These are phyloP conservation scores for Lagopus leucura DNA, from an alignment of 2,113 vertebrate genomes.

Conservation along the genomic window DNA sequence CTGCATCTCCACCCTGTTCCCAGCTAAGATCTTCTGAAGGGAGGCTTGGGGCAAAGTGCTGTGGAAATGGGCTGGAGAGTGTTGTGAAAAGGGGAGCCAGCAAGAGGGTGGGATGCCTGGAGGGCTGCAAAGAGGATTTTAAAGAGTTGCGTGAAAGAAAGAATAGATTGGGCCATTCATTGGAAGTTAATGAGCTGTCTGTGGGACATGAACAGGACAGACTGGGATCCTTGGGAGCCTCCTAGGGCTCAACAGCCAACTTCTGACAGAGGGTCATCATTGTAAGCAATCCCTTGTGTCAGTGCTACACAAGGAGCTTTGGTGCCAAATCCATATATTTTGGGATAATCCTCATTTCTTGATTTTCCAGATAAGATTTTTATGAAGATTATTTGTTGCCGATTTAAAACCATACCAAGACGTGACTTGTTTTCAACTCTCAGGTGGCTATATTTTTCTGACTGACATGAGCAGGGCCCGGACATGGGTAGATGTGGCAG, in stretches of 20 bases:
- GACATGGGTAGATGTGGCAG: neutral
- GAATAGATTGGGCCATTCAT: neutral
- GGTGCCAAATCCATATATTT: neutral
- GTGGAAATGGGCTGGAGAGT: neutral
- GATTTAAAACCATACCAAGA: neutral
- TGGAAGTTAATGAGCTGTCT: neutral
- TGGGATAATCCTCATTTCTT: neutral
- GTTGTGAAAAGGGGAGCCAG: slow-evolving; percentile 10
- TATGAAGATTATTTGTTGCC: neutral
- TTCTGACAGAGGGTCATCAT: neutral
- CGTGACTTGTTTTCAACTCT: neutral
- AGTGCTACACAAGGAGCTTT: neutral
- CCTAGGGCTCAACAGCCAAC: neutral
- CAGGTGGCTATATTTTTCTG: neutral
- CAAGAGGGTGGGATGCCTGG: neutral
- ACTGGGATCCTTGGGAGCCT: neutral
- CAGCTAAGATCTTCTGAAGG: neutral
- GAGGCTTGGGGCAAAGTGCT: neutral
- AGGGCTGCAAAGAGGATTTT: slow-evolving; percentile 15
- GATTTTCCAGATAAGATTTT: slow-evolving; percentile 30
- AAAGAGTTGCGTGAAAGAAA: slow-evolving; percentile 17
- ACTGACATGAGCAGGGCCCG: neutral
- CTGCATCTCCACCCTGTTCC: neutral
- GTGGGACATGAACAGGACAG: neutral
- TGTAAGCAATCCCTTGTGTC: neutral